Conservation (phyloP, 2,888 invertebrate species). For the Anorthoa munda region DNA sequence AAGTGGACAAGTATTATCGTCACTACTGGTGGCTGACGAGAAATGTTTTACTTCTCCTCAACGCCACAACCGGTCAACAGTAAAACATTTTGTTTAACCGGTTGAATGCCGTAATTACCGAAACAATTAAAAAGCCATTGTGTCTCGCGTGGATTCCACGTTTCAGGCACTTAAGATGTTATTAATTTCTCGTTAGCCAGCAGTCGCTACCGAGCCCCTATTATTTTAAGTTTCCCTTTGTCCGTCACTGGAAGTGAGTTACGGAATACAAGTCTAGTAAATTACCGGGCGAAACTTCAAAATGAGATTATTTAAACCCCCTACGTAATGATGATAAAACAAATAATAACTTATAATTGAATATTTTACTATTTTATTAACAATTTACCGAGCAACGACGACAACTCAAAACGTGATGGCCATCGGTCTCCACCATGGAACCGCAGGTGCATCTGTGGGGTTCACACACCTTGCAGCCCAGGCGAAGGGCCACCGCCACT, state of each 20-base stretch:
- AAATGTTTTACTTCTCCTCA: slow-evolving; percentile 4
- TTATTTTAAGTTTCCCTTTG: background rate
- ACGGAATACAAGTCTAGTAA: background rate
- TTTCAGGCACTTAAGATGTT: background rate
- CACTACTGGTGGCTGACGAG: background rate
- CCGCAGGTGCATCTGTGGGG: too few relatives aligned
- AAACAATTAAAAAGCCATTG: too few relatives aligned
- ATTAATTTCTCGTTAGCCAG: background rate
- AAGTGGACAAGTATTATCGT: background rate
- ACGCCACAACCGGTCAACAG: background rate
- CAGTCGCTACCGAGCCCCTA: background rate
- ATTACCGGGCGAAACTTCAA: background rate
- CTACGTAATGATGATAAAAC: background rate
- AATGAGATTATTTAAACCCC: background rate
- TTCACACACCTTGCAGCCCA: too few relatives aligned
- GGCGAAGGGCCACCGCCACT: too few relatives aligned
- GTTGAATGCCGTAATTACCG: too few relatives aligned
- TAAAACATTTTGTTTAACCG: background rate
- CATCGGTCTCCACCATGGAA: too few relatives aligned
- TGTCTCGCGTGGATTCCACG: too few relatives aligned
- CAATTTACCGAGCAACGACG: too few relatives aligned
- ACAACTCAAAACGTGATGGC: too few relatives aligned
- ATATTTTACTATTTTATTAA: too few relatives aligned
- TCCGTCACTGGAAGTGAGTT: background rate
- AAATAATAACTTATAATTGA: background rate